phyloP scores from a whole-genome alignment of 2,797 vertebrate genomes.

The Labroides dimidiatus region DNA sequence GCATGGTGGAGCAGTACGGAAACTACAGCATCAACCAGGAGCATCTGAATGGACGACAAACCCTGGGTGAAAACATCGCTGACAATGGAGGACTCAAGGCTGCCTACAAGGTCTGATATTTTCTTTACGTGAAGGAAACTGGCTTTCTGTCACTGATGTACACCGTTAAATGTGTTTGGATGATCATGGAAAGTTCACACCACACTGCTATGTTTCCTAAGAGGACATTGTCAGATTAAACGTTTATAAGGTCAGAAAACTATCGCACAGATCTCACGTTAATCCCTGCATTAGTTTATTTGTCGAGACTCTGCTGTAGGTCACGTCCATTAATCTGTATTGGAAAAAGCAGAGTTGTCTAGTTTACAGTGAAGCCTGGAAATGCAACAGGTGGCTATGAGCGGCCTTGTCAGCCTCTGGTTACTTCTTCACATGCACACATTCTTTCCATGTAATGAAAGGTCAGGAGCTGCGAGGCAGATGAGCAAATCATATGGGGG shows the following conservation, averaged over 20 bases:
- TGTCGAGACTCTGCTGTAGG: slow-evolving; percentile 18
- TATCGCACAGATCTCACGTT: background rate
- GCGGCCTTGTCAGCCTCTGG: slow-evolving; percentile 68
- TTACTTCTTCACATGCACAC: slow-evolving; percentile 66
- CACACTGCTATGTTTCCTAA: background rate
- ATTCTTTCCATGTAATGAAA: slow-evolving; percentile 83
- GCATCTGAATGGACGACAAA: slow-evolving; percentile 92
- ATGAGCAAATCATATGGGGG: slow-evolving; percentile 53
- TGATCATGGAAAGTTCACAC: background rate
- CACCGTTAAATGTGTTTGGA: background rate
- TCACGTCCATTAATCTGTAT: slow-evolving; percentile 53
- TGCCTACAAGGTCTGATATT: slow-evolving; percentile 89
- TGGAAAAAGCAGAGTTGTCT: slow-evolving; percentile 68
- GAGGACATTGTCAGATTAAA: slow-evolving; percentile 3
- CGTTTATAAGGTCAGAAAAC: slow-evolving; percentile 30
- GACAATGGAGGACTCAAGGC: slow-evolving; percentile 98
- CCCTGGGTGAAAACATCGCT: slow-evolving; percentile 96
- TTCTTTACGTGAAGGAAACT: background rate
- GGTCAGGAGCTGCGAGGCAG: slow-evolving; percentile 72
- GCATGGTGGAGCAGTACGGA: slow-evolving; percentile 95
- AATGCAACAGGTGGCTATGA: slow-evolving; percentile 77
- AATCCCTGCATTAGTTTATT: slow-evolving; percentile 26
- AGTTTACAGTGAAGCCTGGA: slow-evolving; percentile 66
- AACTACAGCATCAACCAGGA: slow-evolving; percentile 94
- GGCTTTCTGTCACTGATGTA: background rate